Evolutionary conservation across 2,113 vertebrate species (phyloP).

Genomic region (Suncus etruscus): DNA sequence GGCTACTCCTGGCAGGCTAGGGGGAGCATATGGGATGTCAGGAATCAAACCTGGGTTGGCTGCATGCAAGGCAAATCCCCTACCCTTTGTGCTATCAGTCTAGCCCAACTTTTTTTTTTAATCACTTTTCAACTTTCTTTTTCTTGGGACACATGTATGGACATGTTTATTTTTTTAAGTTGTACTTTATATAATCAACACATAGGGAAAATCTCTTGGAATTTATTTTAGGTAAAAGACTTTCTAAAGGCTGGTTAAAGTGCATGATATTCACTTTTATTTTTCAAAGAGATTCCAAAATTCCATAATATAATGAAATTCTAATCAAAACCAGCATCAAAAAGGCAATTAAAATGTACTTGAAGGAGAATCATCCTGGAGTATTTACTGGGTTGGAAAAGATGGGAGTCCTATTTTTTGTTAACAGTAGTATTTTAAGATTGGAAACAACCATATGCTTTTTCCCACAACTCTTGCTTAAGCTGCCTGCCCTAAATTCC

Average conservation of each 20-base stretch:
- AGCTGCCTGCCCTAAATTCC: neutral
- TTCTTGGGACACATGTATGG: too few relatives aligned
- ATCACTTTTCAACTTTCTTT: too few relatives aligned
- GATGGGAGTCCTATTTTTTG: neutral
- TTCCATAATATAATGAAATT: neutral
- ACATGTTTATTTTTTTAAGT: too few relatives aligned
- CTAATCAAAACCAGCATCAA: neutral
- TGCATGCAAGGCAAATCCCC: too few relatives aligned
- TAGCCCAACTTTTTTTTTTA: too few relatives aligned
- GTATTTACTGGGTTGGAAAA: neutral
- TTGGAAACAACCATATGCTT: conserved; percentile 18
- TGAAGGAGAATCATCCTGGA: neutral
- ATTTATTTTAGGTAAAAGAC: neutral
- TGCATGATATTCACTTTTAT: neutral
- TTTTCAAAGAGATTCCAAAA: neutral
- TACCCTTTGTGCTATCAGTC: too few relatives aligned
- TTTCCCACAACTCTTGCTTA: neutral
- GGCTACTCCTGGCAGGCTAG: too few relatives aligned
- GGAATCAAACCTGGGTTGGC: too few relatives aligned
- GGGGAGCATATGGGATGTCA: too few relatives aligned
- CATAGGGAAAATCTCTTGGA: neutral
- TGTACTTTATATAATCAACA: too few relatives aligned
- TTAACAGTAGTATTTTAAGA: neutral
- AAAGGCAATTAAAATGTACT: neutral
- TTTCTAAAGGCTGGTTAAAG: neutral